Evolutionary conservation across 2,113 vertebrate species (phyloP).

Genomic region (Brevimyrus niger): DNA sequence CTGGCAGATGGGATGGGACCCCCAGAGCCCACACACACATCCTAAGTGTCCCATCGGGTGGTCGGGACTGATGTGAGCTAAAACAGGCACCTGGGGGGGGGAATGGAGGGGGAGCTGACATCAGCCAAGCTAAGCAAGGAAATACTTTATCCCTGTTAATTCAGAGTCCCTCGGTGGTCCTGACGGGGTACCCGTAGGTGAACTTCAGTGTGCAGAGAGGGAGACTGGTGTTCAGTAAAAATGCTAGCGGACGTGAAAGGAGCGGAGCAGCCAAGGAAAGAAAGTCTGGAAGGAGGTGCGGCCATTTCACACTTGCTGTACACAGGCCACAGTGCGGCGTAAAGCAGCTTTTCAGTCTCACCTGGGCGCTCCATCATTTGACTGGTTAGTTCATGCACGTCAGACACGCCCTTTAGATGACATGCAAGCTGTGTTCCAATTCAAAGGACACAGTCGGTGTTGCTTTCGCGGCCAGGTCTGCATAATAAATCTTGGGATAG

Average conservation of each 20-base stretch:
- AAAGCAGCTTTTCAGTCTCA: neutral
- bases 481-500: neutral
- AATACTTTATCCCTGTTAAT: conserved; percentile 58
- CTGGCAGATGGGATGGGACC: conserved; percentile 17
- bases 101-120: conserved; percentile 26
- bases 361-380: neutral
- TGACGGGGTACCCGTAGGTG: conserved; percentile 27
- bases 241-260: neutral
- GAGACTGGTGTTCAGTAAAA: neutral
- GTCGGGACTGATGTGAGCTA: conserved; percentile 36
- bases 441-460: neutral
- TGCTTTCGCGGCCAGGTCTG: no score
- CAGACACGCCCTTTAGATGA: neutral
- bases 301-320: neutral
- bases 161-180: conserved; percentile 47
- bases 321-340: neutral
- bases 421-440: neutral
- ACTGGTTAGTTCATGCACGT: neutral
- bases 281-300: neutral
- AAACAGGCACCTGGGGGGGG: conserved; percentile 38
- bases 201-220: neutral
- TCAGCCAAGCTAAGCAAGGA: conserved; percentile 57
- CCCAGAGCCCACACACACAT: neutral
- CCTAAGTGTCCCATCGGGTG: neutral
- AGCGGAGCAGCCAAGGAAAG: neutral